Conservation (phyloP, 53 echinoderm and acorn worm genomes). For the Echinarachnius parma region DNA sequence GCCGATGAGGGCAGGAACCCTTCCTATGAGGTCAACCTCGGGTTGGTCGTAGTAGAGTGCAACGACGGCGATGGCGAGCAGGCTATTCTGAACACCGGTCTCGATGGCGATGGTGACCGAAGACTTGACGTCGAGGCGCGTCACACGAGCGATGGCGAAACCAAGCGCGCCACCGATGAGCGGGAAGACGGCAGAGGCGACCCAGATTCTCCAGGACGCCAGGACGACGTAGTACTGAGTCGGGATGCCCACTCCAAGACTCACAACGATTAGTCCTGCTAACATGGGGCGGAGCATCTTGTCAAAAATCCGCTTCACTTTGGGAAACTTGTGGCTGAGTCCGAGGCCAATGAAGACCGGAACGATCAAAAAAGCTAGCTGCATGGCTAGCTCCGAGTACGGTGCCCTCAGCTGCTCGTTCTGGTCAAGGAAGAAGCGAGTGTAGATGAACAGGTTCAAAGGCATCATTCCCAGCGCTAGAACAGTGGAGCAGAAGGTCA, state of each 20-base stretch:
- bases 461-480: slow-evolving; percentile 57
- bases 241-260: slow-evolving; percentile 38
- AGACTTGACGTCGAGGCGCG: slow-evolving; percentile 3
- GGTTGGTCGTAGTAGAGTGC: slow-evolving; percentile 48
- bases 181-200: slow-evolving; percentile 39
- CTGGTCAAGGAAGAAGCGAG: slow-evolving; percentile 27
- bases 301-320: slow-evolving; percentile 28
- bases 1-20: slow-evolving; percentile 45
- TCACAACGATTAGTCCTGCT: slow-evolving; percentile 28
- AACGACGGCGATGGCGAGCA: slow-evolving; percentile 45
- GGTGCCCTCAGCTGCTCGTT: slow-evolving; percentile 40
- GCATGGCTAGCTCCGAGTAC: slow-evolving; percentile 30
- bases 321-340: slow-evolving; percentile 41
- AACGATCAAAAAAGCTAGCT: slow-evolving; percentile 40
- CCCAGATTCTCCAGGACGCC: slow-evolving; percentile 35
- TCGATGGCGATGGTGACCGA: slow-evolving; percentile 50
- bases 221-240: slow-evolving; percentile 48
- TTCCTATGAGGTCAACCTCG: slow-evolving; percentile 39
- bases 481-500: slow-evolving; percentile 50
- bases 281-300: slow-evolving; percentile 42
- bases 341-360: slow-evolving; percentile 42
- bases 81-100: slow-evolving; percentile 52
- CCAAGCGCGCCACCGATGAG: slow-evolving; percentile 38
- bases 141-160: slow-evolving; percentile 20
- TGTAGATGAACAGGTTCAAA: slow-evolving; percentile 44